Conservation (phyloP, 1,140 invertebrate species). For the Bicyclus anynana region DNA sequence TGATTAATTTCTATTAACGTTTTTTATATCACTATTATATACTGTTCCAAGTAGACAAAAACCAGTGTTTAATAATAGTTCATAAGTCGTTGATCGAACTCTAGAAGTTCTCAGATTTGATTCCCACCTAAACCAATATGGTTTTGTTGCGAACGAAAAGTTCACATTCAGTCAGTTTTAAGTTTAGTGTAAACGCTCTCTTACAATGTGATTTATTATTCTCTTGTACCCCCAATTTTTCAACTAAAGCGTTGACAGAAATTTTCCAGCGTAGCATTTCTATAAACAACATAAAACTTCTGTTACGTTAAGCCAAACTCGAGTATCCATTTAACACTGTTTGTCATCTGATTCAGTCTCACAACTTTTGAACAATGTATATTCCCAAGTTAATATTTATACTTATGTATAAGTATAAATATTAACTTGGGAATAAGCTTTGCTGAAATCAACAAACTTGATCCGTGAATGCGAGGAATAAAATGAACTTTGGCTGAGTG, state of each 20-base stretch:
- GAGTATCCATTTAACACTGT: constrained; percentile 29
- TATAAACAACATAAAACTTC: background rate
- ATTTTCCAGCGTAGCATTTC: background rate
- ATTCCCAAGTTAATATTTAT: too few relatives aligned
- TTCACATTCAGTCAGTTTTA: too few relatives aligned
- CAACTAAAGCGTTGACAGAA: background rate
- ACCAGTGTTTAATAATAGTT: too few relatives aligned
- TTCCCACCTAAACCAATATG: too few relatives aligned
- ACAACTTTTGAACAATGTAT: constrained; percentile 33
- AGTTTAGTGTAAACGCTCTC: too few relatives aligned
- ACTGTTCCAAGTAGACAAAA: too few relatives aligned
- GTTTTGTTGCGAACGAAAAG: too few relatives aligned
- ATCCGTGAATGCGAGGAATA: constrained; percentile 25
- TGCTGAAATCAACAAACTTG: constrained; percentile 27
- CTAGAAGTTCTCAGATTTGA: too few relatives aligned
- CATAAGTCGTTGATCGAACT: too few relatives aligned
- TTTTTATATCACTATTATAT: too few relatives aligned
- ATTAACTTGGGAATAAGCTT: constrained; percentile 28
- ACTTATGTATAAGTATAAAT: constrained; percentile 43
- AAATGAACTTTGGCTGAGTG: constrained; percentile 23
- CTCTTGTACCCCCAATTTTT: background rate
- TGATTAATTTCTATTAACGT: too few relatives aligned
- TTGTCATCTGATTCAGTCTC: constrained; percentile 32
- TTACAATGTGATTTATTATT: constrained; percentile 18
- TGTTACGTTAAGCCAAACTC: constrained; percentile 16